phyloP scores from a whole-genome alignment of 2,888 invertebrate genomes.

The Polylopha cassiicola region DNA sequence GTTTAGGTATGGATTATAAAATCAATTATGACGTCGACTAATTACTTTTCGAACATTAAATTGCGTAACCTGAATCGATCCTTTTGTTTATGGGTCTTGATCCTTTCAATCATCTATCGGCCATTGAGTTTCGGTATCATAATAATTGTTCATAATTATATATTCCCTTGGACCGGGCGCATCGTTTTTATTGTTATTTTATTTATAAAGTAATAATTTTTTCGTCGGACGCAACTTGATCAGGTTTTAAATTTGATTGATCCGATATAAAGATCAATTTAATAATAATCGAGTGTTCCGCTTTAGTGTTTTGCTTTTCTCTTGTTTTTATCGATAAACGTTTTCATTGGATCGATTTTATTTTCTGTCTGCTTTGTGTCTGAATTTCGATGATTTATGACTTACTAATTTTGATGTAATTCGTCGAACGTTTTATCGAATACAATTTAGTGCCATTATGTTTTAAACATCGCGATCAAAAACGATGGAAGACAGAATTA shows the following conservation, averaged over 20 bases:
- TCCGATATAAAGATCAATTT: constrained; percentile 76
- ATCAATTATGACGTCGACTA: constrained; percentile 59
- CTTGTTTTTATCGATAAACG: constrained; percentile 63
- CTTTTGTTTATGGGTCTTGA: constrained; percentile 75
- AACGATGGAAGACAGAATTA: constrained; percentile 13
- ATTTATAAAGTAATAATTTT: constrained; percentile 77
- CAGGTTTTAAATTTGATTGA: constrained; percentile 76
- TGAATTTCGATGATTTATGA: constrained; percentile 51
- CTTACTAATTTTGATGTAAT: constrained; percentile 45
- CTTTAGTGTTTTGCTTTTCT: constrained; percentile 56
- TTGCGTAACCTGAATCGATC: constrained; percentile 72
- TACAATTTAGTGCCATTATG: constrained; percentile 25
- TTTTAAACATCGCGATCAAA: constrained; percentile 16
- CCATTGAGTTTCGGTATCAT: constrained; percentile 74
- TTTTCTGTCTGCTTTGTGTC: constrained; percentile 50
- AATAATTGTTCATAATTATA: constrained; percentile 78
- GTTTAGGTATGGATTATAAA: constrained; percentile 38
- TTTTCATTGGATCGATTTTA: constrained; percentile 55
- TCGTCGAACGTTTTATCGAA: constrained; percentile 27
- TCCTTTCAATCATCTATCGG: constrained; percentile 77
- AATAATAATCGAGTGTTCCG: constrained; percentile 68
- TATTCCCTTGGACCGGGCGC: constrained; percentile 71
- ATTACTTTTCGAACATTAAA: constrained; percentile 67
- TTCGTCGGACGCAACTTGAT: constrained; percentile 68
- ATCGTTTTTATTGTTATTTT: constrained; percentile 77